Evolutionary conservation across 2,797 vertebrate genomes (phyloP), one percentile per base, ranked within the genome.

Genomic region (Silurus lanzhouensis): DNA sequence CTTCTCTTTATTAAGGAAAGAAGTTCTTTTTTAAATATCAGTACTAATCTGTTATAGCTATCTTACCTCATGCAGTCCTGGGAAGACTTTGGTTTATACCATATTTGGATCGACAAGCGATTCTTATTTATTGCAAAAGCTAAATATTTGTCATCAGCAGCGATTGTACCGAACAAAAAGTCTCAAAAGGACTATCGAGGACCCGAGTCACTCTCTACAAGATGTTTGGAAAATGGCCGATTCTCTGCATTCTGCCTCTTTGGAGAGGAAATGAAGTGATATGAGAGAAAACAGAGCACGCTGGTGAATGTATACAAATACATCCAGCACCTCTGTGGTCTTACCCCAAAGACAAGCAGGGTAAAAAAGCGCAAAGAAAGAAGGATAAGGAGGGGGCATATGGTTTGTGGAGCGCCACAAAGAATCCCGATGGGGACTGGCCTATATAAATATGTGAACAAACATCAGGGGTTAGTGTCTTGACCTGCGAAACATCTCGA

Each of bases 221-320:
- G 61, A 70, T 22, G 27, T n/a, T 52, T 66, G 82, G 25, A 77
- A 80, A 83, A 80, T 46, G 55, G 81, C 66, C 66, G 58, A 46
- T 72, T 83, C 27, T 63, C 48, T 12, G 61, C 38, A 48, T 22
- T 6, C 27, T 68, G 80, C 64, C 25, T 27, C 67, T 72, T 78
- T 27, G 74, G 66, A 70, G 46, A 80, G 82, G 82, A 83, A 80
- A 82, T 66, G 44, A 64, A 86, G 67, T 80, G 68, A 72, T 74
- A 74, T 83, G 82, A 83, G 25, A 83, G 60, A 80, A 83, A 83
- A 83, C 82, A 83, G 68, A 85, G 60, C 7, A 6, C 5, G 19
- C 74, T 76, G 57, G 83, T 44, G n/a, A 85, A 83, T 79, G 66
- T 86, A 79, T 82, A 83, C 74, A 86, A 72, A 83, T 78, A 86